Evolutionary conservation across 1,140 invertebrate species (phyloP), one percentile per base, ranked within the genome.

Genomic region (Eriocheir sinensis): DNA sequence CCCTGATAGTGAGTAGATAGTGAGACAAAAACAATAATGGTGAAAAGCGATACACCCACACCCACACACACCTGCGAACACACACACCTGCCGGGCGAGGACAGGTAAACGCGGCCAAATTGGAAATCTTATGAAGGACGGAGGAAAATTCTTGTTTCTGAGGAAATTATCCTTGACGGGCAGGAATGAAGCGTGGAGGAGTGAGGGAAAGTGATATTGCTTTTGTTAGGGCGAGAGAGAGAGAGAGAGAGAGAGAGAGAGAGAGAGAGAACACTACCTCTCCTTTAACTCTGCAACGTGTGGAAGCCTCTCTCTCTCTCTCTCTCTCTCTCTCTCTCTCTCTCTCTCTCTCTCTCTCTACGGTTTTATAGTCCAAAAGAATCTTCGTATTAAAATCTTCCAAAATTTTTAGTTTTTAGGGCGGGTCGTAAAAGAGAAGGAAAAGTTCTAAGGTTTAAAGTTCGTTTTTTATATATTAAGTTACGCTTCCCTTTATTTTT

Each of bases 231-330:
- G 90, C 38, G 41, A 80, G 60, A 80, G 48, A 79, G 48, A 79
- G 36, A 40, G 89, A 60, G 32, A 79, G 89, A 79, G 36, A 79
- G 53, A 53, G 53, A 91, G 89, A 91, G 60, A 79, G 89, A 91
- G 89, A 72, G 89, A 79, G 72, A 91, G 3, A 72, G 21, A 36
- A 72, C 21, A 40, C 34, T 36, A 60, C 21, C 8, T 60, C 40
- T 60, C 89, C 48, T 60, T 90, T 90, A 53, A 90, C 89, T 60
- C 89, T 48, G 48, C 41, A 90, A 60, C 2, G 89, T 90, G n/a
- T 90, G n/a, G 21, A 30, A 30, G 41, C 32, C 21, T 86, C 85
- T 86, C 85, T 32, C 27, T 15, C 27, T 27, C 85, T 86, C 30
- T 88, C 36, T 88, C 36, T 88, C 36, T 88, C 36, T 88, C 36